phyloP scores from a whole-genome alignment of 2,888 invertebrate species.

The Seira musarum region DNA sequence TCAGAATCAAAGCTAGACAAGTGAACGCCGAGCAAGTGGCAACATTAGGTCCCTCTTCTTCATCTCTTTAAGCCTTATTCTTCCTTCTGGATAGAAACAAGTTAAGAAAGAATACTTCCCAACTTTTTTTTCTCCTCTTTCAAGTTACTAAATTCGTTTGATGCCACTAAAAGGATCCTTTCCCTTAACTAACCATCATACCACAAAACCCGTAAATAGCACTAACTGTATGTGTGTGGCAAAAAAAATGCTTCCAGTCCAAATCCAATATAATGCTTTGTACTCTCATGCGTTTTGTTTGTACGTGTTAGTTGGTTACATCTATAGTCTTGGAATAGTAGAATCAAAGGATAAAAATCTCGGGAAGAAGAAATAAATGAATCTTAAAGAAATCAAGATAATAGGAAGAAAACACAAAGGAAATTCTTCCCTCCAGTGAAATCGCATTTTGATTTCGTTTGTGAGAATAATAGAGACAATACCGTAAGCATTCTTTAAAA shows the following conservation, averaged over 20 bases:
- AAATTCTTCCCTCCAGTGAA: neutral
- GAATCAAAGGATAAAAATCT: neutral
- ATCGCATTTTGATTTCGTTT: neutral
- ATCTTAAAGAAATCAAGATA: neutral
- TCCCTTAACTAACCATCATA: slow-evolving; percentile 12
- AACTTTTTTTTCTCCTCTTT: slow-evolving; percentile 1
- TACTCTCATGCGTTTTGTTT: neutral
- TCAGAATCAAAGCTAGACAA: slow-evolving; percentile 55
- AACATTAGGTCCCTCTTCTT: slow-evolving; percentile 13
- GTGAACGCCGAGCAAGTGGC: slow-evolving; percentile 36
- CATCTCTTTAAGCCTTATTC: slow-evolving; percentile 5
- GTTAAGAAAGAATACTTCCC: slow-evolving; percentile 25
- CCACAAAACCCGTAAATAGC: slow-evolving; percentile 15
- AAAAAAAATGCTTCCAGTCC: neutral
- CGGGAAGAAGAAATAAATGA: neutral
- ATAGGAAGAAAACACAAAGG: neutral
- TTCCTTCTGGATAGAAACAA: slow-evolving; percentile 13
- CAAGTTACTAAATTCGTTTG: slow-evolving; percentile 12
- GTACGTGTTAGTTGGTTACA: slow-evolving; percentile 12
- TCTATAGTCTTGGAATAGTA: neutral
- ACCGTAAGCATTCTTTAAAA: too few relatives aligned
- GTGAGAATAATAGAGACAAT: too few relatives aligned
- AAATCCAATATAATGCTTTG: slow-evolving; percentile 11
- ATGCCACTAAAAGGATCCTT: slow-evolving; percentile 15
- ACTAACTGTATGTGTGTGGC: neutral